Evolutionary conservation across 2,888 invertebrate species (phyloP).

Genomic region (Mactromeris polynyma): DNA sequence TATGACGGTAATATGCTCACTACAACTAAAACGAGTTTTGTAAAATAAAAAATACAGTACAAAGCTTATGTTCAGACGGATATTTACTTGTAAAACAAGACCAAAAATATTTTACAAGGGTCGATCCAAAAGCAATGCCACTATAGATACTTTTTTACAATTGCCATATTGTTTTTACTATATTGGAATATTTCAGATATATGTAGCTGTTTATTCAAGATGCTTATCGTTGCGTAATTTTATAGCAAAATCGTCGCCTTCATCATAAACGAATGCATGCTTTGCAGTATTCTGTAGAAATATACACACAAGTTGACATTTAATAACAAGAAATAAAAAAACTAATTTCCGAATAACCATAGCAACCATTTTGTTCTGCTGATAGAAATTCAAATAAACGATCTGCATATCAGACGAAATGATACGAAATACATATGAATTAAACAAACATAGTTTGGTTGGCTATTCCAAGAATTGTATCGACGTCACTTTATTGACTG

Average conservation of each 20-base stretch:
- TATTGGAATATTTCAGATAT: too few relatives aligned
- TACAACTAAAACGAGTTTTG: too few relatives aligned
- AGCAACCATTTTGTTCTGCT: neutral
- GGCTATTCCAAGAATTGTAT: slow-evolving; percentile 50
- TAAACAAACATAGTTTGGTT: slow-evolving; percentile 39
- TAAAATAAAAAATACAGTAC: too few relatives aligned
- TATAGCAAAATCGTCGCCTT: neutral
- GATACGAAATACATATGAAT: slow-evolving; percentile 31
- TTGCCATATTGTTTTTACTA: too few relatives aligned
- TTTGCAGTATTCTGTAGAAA: neutral
- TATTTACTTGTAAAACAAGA: too few relatives aligned
- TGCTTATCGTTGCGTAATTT: neutral
- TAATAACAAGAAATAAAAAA: neutral
- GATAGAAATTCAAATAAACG: neutral
- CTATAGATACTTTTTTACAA: too few relatives aligned
- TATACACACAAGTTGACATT: neutral
- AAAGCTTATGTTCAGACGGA: too few relatives aligned
- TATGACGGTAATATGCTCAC: too few relatives aligned
- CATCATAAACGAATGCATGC: neutral
- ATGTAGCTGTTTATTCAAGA: neutral
- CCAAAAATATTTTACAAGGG: too few relatives aligned
- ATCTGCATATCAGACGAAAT: slow-evolving; percentile 20
- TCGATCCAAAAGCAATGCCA: too few relatives aligned
- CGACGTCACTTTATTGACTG: slow-evolving; percentile 48
- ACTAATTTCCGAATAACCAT: neutral